Base-by-base conservation (phyloP, 2,797 vertebrate species). In the Synanceia verrucosa region DNA sequence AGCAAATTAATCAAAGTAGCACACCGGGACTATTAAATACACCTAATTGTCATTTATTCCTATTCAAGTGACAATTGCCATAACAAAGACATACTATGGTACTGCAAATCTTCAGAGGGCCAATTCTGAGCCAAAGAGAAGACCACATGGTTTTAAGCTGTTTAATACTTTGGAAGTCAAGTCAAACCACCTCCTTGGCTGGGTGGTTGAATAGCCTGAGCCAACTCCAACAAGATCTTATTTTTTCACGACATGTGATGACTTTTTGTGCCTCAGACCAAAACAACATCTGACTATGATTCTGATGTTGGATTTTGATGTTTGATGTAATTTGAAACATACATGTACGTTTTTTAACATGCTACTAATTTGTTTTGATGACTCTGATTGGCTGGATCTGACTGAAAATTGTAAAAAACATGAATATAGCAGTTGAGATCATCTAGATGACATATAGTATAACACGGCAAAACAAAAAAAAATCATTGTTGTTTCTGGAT, bases 71-170 rank as follows among this genome's bases (percentile, higher is more conserved):
- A 61, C 44, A 65, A 55, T 56, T 63, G 39, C 19, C 64, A 18
- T 3, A 64, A 79, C 53, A 67, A 67, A 55, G 67, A 73, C 46
- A 28, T 29, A 39, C 41, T 24, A 37, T 16, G 56, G 24, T 12
- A 33, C 0, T 33, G 51, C 19, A 53, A 79, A 66, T 66, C 46
- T 53, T 58, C 41, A 33, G 1, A 56, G 52, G 43, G 55, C 19
- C 69, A 73, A 72, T 52, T 60, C 73, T 71, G 50, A 79, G 53
- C 61, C 28, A 29, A 52, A 72, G 63, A 85, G 72, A 71, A 66
- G 65, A 76, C 56, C 26, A 18, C 7, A 13, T 66, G 19, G 50
- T 78, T 77, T 76, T 70, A 78, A 70, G 65, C 55, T 59, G n/a
- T 79, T 70, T 60, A 68, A 79, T 81, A 29, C 65, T 78, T 79